Evolutionary conservation across 2,888 invertebrate genomes (phyloP).

Genomic region (Polietes domitor): DNA sequence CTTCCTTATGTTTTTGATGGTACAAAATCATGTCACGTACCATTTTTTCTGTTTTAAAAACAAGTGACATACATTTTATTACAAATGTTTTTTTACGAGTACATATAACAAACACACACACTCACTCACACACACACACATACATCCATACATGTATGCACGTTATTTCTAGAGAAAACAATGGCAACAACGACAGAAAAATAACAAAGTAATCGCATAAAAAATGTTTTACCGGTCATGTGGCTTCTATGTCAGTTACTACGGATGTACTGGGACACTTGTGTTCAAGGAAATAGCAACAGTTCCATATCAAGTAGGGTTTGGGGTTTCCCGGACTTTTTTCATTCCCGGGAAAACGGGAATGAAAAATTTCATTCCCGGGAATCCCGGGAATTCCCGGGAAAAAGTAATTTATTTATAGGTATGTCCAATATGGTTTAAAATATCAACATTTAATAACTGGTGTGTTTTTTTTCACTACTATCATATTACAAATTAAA

Average conservation of each 20-base stretch:
- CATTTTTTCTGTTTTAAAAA: slow-evolving; percentile 56
- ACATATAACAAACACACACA: too few species aligned
- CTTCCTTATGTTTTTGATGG: slow-evolving; percentile 1
- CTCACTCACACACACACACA: too few species aligned
- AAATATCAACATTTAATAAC: too few species aligned
- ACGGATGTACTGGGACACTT: slow-evolving; percentile 9
- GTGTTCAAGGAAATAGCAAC: not conserved
- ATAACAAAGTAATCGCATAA: slow-evolving; percentile 44
- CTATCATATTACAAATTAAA: too few species aligned
- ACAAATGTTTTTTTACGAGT: slow-evolving; percentile 51
- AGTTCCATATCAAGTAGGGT: too few species aligned
- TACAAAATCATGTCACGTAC: slow-evolving; percentile 61
- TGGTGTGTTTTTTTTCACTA: too few species aligned
- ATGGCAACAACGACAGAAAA: slow-evolving; percentile 3
- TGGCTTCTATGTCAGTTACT: slow-evolving; percentile 50
- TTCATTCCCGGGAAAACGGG: too few species aligned
- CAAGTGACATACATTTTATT: slow-evolving; percentile 65
- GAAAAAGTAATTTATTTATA: too few species aligned
- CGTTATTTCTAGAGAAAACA: not conserved
- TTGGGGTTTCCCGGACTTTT: too few species aligned
- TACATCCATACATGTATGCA: not conserved
- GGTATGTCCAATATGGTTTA: too few species aligned
- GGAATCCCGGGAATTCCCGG: too few species aligned
- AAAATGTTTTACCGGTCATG: slow-evolving; percentile 59
- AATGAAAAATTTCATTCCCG: too few species aligned